phyloP scores from a whole-genome alignment of 1,140 invertebrate species.

The Apis florea region DNA sequence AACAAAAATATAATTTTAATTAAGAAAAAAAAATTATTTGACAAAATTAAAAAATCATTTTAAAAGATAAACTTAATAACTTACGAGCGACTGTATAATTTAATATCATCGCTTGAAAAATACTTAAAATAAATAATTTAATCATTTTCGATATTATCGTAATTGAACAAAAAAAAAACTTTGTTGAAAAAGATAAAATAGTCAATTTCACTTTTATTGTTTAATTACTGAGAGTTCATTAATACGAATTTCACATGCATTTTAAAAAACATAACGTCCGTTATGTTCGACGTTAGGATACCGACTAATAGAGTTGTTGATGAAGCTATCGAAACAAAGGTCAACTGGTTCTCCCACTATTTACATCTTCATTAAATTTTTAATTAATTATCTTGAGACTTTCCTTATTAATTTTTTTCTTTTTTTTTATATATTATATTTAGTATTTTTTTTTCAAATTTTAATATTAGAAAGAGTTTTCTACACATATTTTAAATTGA shows the following conservation, averaged over 20 bases:
- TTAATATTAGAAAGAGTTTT: not conserved
- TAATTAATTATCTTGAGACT: slow-evolving; percentile 19
- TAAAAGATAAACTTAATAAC: not conserved
- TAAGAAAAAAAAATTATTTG: not conserved
- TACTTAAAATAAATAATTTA: not conserved
- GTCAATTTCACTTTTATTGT: not conserved
- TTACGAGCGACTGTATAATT: slow-evolving; percentile 46
- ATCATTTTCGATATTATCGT: slow-evolving; percentile 20
- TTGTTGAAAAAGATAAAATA: not conserved
- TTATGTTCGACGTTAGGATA: slow-evolving; percentile 19
- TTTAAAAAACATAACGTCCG: not conserved
- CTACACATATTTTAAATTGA: not conserved
- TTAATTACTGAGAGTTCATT: not conserved
- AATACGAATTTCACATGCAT: not conserved
- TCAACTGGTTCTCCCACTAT: slow-evolving; percentile 62
- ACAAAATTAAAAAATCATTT: not conserved
- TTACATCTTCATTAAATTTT: not conserved
- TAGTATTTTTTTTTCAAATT: not conserved
- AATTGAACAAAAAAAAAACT: too few species aligned
- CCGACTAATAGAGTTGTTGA: slow-evolving; percentile 52
- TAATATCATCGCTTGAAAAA: not conserved
- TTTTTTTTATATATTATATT: not conserved
- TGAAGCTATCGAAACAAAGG: slow-evolving; percentile 59
- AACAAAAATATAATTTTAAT: not conserved
- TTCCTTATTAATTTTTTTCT: not conserved